Conservation (phyloP, 2,797 vertebrate species). For the Threskiornis aethiopicus region DNA sequence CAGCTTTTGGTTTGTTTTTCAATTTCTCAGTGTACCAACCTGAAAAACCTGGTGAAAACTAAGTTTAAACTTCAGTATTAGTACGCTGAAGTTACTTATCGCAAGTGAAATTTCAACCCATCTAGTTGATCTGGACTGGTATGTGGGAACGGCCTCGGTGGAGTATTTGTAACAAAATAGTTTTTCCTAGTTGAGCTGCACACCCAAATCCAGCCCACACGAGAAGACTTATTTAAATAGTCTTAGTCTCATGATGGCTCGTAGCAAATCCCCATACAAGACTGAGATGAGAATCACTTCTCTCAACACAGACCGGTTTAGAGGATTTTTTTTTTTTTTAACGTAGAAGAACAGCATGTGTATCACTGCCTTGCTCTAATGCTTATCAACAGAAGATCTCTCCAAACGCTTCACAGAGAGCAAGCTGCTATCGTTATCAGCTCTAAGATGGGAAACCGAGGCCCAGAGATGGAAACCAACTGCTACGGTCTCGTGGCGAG, state of each 20-base stretch:
- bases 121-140: neutral
- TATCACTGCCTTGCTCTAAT: neutral
- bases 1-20: fast-evolving
- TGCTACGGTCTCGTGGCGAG: fast-evolving
- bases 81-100: neutral
- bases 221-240: neutral
- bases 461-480: neutral
- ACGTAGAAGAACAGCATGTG: fast-evolving
- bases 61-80: neutral
- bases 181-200: neutral
- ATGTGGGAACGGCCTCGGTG: neutral
- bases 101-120: neutral
- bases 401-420: neutral
- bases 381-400: neutral
- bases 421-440: fast-evolving
- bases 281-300: neutral
- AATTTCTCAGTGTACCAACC: neutral
- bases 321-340: neutral
- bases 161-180: neutral
- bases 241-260: neutral
- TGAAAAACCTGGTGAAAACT: neutral
- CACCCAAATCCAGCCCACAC: neutral
- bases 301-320: neutral
- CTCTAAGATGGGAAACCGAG: neutral
- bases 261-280: neutral